A percentile compares a stretch with the other conserved stretches of the same genome.
phyloP scores from a whole-genome alignment of 1,140 invertebrate genomes.

The Drosophila ambigua region DNA sequence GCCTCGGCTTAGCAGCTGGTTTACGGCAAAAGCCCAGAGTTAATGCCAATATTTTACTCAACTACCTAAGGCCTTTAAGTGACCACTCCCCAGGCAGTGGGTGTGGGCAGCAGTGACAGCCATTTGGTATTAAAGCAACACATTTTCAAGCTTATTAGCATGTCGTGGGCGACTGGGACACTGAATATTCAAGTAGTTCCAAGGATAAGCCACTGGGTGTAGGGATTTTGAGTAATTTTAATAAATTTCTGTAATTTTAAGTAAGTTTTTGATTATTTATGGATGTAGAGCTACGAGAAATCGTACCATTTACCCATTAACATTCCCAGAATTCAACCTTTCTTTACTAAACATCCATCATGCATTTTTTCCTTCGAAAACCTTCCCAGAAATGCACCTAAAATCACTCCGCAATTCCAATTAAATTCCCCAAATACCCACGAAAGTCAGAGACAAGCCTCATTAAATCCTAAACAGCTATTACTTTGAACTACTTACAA shows the following conservation, averaged over 20 bases:
- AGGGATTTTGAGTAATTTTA: too few species aligned
- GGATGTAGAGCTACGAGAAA: too few species aligned
- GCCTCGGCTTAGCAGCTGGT: too few species aligned
- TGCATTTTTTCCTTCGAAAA: too few species aligned
- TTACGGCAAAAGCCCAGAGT: slow-evolving; percentile 6
- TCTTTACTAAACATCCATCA: too few species aligned
- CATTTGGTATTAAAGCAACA: slow-evolving; percentile 10
- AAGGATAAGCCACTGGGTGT: too few species aligned
- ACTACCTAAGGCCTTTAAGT: slow-evolving; percentile 1
- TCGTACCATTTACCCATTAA: too few species aligned
- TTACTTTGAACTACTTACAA: slow-evolving; percentile 22
- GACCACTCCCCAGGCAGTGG: background rate
- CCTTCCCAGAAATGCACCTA: too few species aligned
- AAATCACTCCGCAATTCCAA: too few species aligned
- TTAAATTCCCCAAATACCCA: background rate
- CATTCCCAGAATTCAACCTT: too few species aligned
- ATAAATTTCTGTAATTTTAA: too few species aligned
- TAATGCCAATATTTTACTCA: slow-evolving; percentile 22
- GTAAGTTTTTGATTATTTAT: too few species aligned
- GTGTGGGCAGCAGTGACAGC: background rate
- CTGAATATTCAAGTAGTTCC: background rate
- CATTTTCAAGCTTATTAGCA: slow-evolving; percentile 1
- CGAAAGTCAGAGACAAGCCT: slow-evolving; percentile 1
- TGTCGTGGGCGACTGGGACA: background rate
- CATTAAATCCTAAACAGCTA: slow-evolving; percentile 35